Conservation (phyloP, 2,888 invertebrate species). For the Griposia aprilina region DNA sequence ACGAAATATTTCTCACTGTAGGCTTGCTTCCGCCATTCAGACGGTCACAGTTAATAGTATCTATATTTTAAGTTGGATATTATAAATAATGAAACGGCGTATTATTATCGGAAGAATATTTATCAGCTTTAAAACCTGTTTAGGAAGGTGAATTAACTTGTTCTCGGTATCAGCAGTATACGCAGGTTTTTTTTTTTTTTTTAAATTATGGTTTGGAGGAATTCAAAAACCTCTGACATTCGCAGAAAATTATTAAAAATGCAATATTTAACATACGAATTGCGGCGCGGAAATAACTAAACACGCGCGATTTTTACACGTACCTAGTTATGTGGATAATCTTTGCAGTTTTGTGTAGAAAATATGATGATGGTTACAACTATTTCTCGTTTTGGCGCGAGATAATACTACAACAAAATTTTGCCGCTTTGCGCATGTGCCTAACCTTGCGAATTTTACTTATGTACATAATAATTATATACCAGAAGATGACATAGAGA, state of each 20-base stretch:
- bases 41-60: neutral
- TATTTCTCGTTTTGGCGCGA: neutral
- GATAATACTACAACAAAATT: neutral
- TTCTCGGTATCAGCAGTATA: slow-evolving; percentile 1
- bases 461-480: neutral
- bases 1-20: neutral
- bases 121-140: slow-evolving; percentile 14
- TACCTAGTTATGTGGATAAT: too few relatives aligned
- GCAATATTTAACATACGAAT: neutral
- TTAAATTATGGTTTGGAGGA: neutral
- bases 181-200: too few relatives aligned
- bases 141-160: slow-evolving; percentile 9
- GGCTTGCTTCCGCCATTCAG: neutral
- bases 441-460: neutral
- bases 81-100: neutral
- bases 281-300: too few relatives aligned
- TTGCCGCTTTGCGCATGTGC: neutral
- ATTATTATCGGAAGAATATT: slow-evolving; percentile 12
- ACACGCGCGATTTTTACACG: neutral
- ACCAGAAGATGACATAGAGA: neutral
- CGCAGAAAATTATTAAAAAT: neutral
- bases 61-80: neutral
- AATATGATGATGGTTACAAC: neutral
- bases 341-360: neutral
- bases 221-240: neutral